Evolutionary conservation across 1,140 invertebrate species (phyloP), one percentile per base, ranked within the genome.

Genomic region (Drosophila sproati): DNA sequence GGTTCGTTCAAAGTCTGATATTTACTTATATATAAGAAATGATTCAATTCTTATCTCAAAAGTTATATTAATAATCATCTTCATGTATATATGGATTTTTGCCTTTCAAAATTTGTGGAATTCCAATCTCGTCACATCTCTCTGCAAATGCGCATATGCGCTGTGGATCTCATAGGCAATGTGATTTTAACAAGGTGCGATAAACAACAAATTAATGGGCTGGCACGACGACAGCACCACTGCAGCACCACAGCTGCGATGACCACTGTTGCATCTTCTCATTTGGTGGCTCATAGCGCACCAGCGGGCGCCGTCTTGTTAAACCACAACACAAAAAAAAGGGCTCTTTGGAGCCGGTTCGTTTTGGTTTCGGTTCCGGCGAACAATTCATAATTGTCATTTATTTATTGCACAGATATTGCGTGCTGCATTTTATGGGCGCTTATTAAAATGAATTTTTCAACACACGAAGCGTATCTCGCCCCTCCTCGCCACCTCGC

Each of bases 391-490:
- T 89, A 89, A 89, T 89, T 89, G 85, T 89, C 85, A 89, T 81
- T 89, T 89, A 89, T 89, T 89, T 89, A 89, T 89, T 89, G 85
- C 80, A 57, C 71, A 89, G 85, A 89, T 89, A 85, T 81, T 68
- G 83, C 80, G 62, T 48, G 67, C 43, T 71, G 78, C 63, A 81
- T 89, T 89, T 89, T 89, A 89, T 78, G 85, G 81, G 85, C 85
- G 85, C 85, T 89, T 89, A 89, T 89, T 85, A 88, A 88, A 88
- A 88, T 85, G 85, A 80, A 88, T 88, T 88, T 88, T 85, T 88
- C 85, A 88, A 89, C 85, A 73, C 83, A 86, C 61, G 54, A 77
- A 28, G 37, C 4, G 8, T 6, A 8, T 7, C 47, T 20, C 39
- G 39, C 2, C 0, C 41, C 28, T 5, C 48, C 8, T 5, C 8